Evolutionary conservation across 2,888 invertebrate genomes (phyloP).

Genomic region (Drosophila melanocephala): DNA sequence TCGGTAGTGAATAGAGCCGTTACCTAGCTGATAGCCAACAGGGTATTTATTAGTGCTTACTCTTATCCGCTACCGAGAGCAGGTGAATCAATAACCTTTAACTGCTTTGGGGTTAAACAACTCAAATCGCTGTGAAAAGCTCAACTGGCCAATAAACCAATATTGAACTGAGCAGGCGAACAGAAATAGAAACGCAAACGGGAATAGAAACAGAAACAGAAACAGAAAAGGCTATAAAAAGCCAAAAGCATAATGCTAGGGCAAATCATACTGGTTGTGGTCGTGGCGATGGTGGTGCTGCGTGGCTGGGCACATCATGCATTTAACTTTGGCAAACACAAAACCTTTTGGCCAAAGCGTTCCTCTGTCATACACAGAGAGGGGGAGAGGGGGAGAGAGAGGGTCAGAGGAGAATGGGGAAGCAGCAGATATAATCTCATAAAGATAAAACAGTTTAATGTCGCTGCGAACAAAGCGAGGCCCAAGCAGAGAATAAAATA

Average conservation of each 20-base stretch:
- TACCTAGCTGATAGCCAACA: not conserved
- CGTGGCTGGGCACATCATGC: slow-evolving; percentile 49
- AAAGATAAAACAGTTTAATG: slow-evolving; percentile 80
- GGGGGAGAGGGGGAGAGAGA: not conserved
- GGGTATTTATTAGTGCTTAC: no score
- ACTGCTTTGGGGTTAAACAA: slow-evolving; percentile 48
- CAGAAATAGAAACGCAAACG: not conserved
- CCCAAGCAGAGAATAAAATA: slow-evolving; percentile 28
- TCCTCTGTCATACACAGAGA: slow-evolving; percentile 42
- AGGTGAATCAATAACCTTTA: slow-evolving; percentile 54
- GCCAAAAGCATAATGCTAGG: not conserved
- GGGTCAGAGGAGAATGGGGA: not conserved
- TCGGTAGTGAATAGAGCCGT: not conserved
- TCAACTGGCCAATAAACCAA: slow-evolving; percentile 64
- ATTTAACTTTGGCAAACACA: slow-evolving; percentile 77
- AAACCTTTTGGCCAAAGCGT: slow-evolving; percentile 77
- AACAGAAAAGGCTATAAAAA: slow-evolving; percentile 7
- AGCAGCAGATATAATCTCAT: slow-evolving; percentile 76
- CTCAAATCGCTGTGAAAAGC: slow-evolving; percentile 50
- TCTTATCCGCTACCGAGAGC: slow-evolving; percentile 5
- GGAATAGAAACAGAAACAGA: slow-evolving; percentile 11
- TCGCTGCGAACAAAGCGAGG: slow-evolving; percentile 61
- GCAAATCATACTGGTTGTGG: not conserved
- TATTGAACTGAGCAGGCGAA: slow-evolving; percentile 39
- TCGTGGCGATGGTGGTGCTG: slow-evolving; percentile 6